Conservation (phyloP, 1,140 invertebrate species). For the Bicyclus anynana region DNA sequence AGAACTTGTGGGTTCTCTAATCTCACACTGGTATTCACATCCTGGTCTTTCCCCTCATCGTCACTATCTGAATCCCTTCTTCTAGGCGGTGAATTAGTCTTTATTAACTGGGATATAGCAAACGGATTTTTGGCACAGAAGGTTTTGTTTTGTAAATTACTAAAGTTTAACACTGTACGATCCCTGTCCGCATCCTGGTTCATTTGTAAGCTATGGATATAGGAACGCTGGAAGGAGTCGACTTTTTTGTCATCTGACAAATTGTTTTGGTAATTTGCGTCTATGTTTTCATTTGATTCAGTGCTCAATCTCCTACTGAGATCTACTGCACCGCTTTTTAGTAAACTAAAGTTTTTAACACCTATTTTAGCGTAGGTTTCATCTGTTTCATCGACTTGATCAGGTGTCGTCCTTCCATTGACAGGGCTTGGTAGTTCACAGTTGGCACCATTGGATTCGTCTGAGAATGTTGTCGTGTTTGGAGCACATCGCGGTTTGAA, state of each 20-base stretch:
- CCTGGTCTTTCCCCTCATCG: conserved; percentile 58
- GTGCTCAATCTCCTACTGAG: conserved; percentile 71
- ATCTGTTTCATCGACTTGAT: conserved; percentile 52
- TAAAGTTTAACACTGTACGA: conserved; percentile 65
- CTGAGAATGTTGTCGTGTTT: conserved; percentile 69
- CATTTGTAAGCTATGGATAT: conserved; percentile 73
- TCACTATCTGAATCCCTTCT: conserved; percentile 75
- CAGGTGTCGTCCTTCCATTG: conserved; percentile 65
- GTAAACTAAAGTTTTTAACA: conserved; percentile 71
- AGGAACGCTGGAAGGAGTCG: conserved; percentile 70
- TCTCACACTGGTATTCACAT: conserved; percentile 69
- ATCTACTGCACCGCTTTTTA: conserved; percentile 72
- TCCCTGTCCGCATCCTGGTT: conserved; percentile 56
- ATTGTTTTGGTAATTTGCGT: conserved; percentile 64
- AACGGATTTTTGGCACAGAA: conserved; percentile 78
- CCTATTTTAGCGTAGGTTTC: conserved; percentile 65
- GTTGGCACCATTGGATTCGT: conserved; percentile 70
- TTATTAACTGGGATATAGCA: conserved; percentile 76
- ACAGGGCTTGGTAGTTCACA: conserved; percentile 67
- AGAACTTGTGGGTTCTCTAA: conserved; percentile 48
- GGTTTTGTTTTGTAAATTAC: conserved; percentile 72
- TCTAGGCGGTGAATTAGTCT: conserved; percentile 73
- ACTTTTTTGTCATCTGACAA: conserved; percentile 64
- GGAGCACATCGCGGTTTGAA: conserved; percentile 82
- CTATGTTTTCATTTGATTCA: conserved; percentile 76